phyloP scores from a whole-genome alignment of 2,797 vertebrate species.

The Syngnathus rostellatus region DNA sequence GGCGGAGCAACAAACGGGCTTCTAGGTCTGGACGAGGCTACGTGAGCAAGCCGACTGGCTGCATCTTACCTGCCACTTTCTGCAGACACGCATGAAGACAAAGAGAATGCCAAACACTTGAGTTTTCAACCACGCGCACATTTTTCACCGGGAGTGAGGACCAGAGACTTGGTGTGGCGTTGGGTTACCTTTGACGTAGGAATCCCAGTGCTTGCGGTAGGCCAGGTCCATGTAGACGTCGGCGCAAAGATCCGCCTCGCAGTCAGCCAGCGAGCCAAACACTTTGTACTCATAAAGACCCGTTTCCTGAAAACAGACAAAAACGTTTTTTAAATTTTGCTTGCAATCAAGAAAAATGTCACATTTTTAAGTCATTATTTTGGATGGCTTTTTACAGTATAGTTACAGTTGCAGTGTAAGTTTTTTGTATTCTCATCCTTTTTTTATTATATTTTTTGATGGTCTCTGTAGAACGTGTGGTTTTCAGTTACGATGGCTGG shows the following conservation, averaged over 20 bases:
- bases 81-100: slow-evolving; percentile 25
- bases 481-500: not conserved
- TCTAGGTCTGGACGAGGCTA: not conserved
- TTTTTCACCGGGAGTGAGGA: no score
- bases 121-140: not conserved
- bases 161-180: slow-evolving; percentile 4
- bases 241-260: slow-evolving; percentile 67
- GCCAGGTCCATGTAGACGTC: slow-evolving; percentile 88
- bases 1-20: not conserved
- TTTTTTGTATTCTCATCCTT: no score
- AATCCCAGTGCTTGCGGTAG: slow-evolving; percentile 86
- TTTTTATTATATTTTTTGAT: not conserved
- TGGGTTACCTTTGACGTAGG: slow-evolving; percentile 78
- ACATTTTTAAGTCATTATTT: no score
- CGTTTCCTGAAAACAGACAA: slow-evolving; percentile 62
- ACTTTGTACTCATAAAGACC: slow-evolving; percentile 88
- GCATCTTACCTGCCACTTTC: slow-evolving; percentile 45
- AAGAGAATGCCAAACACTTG: not conserved
- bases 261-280: slow-evolving; percentile 69
- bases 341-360: no score
- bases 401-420: no score
- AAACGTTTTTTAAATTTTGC: no score
- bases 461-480: not conserved
- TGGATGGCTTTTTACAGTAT: no score
- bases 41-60: not conserved